phyloP scores from a whole-genome alignment of 2,113 vertebrate species.

The Orientallactaga bullata region DNA sequence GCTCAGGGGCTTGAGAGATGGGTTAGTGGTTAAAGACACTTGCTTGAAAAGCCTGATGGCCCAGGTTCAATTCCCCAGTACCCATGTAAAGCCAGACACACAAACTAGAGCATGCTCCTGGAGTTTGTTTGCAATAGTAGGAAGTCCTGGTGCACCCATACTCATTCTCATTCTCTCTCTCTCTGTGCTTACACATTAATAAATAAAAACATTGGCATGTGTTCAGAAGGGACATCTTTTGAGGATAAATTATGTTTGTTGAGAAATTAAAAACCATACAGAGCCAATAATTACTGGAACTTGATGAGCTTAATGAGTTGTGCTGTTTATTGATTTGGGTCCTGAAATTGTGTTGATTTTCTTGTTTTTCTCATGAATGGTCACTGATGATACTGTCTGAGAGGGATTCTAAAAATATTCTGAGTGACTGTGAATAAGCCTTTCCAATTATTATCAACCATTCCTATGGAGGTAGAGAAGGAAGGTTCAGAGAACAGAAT shows the following conservation, averaged over 20 bases:
- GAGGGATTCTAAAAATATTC: not conserved
- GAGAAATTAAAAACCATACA: slow-evolving; percentile 7
- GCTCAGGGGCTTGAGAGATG: not conserved
- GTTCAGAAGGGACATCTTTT: not conserved
- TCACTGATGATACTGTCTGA: not conserved
- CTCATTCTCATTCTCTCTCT: too few species aligned
- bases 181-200: too few species aligned
- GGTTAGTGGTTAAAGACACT: too few species aligned
- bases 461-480: not conserved
- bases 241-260: slow-evolving; percentile 21
- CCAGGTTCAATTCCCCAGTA: too few species aligned
- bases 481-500: not conserved
- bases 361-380: slow-evolving; percentile 38
- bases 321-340: not conserved
- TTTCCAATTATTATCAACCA: not conserved
- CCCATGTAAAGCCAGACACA: too few species aligned
- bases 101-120: too few species aligned
- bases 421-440: not conserved
- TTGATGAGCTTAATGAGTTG: not conserved
- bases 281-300: not conserved
- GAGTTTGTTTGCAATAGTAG: too few species aligned
- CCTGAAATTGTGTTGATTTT: slow-evolving; percentile 32
- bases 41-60: too few species aligned
- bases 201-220: not conserved
- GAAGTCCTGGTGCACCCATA: too few species aligned